Conservation (phyloP, 1,140 invertebrate species). For the Tetraneura akinire region DNA sequence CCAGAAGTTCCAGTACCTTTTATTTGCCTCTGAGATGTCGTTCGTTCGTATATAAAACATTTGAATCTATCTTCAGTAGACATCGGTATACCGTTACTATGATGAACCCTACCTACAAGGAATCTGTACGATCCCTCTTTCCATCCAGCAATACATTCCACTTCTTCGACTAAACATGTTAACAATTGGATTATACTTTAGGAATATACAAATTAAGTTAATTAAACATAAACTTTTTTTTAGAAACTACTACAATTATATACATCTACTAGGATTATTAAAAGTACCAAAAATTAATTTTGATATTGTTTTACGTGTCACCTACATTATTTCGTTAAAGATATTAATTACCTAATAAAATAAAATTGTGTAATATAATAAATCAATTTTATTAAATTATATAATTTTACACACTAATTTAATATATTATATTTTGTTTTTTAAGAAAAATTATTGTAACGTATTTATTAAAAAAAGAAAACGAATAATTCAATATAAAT, state of each 20-base stretch:
- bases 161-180: slow-evolving; percentile 63
- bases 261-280: neutral
- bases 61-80: slow-evolving; percentile 88
- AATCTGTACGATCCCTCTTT: slow-evolving; percentile 68
- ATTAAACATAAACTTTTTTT: no score
- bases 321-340: no score
- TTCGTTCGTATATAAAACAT: slow-evolving; percentile 88
- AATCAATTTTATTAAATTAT: neutral
- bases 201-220: no score
- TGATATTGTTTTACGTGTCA: no score
- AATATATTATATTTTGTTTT: neutral
- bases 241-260: no score
- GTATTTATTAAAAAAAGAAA: neutral
- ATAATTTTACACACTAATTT: neutral
- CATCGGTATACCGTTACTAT: slow-evolving; percentile 72
- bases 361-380: neutral
- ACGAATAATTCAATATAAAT: no score
- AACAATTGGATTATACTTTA: neutral
- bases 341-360: no score
- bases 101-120: slow-evolving; percentile 68
- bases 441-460: neutral
- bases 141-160: slow-evolving; percentile 69
- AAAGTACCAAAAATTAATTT: neutral
- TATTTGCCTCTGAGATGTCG: slow-evolving; percentile 20
- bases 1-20: slow-evolving; percentile 24